Evolutionary conservation across 2,797 vertebrate genomes (phyloP).

Genomic region (Gallinago nigripennis): DNA sequence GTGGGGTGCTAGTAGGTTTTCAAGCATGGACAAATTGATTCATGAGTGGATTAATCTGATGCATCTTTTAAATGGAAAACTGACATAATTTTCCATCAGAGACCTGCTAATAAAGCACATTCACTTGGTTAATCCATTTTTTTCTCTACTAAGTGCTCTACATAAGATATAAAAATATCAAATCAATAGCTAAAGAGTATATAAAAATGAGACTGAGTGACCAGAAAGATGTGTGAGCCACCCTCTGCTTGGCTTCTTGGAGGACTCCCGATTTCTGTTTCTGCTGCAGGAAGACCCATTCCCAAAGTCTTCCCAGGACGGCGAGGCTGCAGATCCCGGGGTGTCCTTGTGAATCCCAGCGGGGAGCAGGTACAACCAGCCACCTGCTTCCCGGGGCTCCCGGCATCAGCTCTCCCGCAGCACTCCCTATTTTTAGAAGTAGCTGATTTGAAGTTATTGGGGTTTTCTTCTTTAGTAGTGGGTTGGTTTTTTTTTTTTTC

Average conservation of each 20-base stretch:
- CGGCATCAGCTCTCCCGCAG: neutral
- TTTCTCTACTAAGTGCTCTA: constrained; percentile 45
- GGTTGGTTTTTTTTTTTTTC: no score
- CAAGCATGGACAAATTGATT: constrained; percentile 19
- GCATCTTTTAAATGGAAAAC: constrained; percentile 53
- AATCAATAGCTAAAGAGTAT: constrained; percentile 24
- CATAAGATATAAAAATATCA: constrained; percentile 21
- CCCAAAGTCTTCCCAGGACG: neutral
- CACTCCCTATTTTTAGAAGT: neutral
- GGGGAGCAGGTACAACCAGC: neutral
- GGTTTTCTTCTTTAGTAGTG: neutral
- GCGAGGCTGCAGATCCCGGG: neutral
- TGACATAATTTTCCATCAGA: constrained; percentile 44
- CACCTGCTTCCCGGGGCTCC: neutral
- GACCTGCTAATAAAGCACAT: neutral
- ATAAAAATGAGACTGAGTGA: constrained; percentile 6
- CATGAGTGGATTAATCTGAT: neutral
- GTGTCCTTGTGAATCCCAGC: neutral
- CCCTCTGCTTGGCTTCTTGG: neutral
- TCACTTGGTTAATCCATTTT: constrained; percentile 37
- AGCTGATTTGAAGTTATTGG: neutral
- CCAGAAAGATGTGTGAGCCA: neutral
- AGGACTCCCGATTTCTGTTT: neutral
- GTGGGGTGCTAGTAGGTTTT: neutral
- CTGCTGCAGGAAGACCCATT: neutral